Base-by-base conservation (phyloP, 2,797 vertebrate species). In the Diplodus puntazzo region DNA sequence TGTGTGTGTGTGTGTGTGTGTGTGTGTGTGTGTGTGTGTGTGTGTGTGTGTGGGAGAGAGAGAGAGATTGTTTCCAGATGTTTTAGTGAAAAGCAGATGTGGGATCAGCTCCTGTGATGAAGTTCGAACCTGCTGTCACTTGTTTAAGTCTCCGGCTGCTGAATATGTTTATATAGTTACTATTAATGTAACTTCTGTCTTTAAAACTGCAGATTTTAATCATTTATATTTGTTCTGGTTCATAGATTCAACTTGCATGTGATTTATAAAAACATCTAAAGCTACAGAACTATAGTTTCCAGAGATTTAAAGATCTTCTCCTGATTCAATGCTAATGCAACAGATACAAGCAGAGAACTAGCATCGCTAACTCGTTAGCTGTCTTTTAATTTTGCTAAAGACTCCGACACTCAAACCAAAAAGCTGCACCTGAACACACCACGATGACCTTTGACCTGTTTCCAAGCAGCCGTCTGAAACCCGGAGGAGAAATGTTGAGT, bases 41-140 rank as follows among this genome's bases (percentile, higher is more conserved):
- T 75, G 52, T 75, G 66, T 59, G 60, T 55, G 45, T 34, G 30
- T 34, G 30, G 7, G 30, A 3, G 17, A 30, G 62, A 5, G 25
- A 13, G 45, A 18, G 63, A 45, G 48, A 11, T 27, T n/a, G 50
- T 73, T 81, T 85, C 85, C 84, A 87, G 83, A 89, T 87, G 83
- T 77, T 52, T 18, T 17, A 48, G 78, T 78, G 64, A 3, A 34
- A 82, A 80, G 30, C 79, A 89, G 88, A 86, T 86, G 83, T 80
- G 17, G 46, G 25, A 48, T 55, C 76, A 46, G 69, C 62, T 82
- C 61, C 77, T 82, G 71, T 79, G 55, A 87, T 83, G 61, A 68
- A 80, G 81, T 80, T 66, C 10, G 17, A 71, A 66, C 39, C 62
- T 57, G 60, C 80, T 69, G 69, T 84, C 76, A 62, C 67, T 67